Percentiles rank a stretch among this genome's conserved stretches.
These are phyloP conservation scores for Zoanthus gigantus DNA, from an alignment of 92 coral and sea anemone genomes.

Conservation along the genomic window DNA sequence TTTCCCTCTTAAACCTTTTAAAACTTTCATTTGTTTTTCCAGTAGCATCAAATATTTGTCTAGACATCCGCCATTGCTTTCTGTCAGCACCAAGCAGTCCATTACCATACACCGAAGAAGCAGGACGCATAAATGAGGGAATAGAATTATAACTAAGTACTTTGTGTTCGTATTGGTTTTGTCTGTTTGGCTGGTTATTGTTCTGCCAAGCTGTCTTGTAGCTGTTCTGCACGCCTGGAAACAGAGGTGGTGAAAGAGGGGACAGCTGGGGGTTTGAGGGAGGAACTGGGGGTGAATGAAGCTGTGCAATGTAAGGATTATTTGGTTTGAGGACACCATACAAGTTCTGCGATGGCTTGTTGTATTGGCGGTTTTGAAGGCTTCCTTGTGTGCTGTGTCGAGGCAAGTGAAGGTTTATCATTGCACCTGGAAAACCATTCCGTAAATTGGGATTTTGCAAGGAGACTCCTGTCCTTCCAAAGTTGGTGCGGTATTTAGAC, in stretches of 20 bases:
- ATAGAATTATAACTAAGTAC: constrained; percentile 11
- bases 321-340: constrained; percentile 8
- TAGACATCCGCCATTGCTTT: constrained; percentile 17
- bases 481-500: not conserved
- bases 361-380: constrained; percentile 17
- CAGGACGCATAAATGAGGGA: not conserved
- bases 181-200: not conserved
- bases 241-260: constrained; percentile 21
- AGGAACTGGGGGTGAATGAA: constrained; percentile 3
- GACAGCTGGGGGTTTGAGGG: not conserved
- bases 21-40: not conserved
- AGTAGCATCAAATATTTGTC: not conserved
- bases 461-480: not conserved
- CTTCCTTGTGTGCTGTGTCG: not conserved
- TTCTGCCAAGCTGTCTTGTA: constrained; percentile 31
- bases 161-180: not conserved
- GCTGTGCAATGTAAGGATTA: constrained; percentile 29
- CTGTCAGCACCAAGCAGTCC: constrained; percentile 23
- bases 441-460: constrained; percentile 10
- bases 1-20: constrained; percentile 12
- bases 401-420: constrained; percentile 37
- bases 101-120: constrained; percentile 24
- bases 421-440: constrained; percentile 38
- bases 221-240: not conserved
- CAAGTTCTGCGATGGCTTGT: not conserved